Evolutionary conservation across 2,797 vertebrate genomes (phyloP), one percentile per base, ranked within the genome.

Genomic region (Setipinna tenuifilis): DNA sequence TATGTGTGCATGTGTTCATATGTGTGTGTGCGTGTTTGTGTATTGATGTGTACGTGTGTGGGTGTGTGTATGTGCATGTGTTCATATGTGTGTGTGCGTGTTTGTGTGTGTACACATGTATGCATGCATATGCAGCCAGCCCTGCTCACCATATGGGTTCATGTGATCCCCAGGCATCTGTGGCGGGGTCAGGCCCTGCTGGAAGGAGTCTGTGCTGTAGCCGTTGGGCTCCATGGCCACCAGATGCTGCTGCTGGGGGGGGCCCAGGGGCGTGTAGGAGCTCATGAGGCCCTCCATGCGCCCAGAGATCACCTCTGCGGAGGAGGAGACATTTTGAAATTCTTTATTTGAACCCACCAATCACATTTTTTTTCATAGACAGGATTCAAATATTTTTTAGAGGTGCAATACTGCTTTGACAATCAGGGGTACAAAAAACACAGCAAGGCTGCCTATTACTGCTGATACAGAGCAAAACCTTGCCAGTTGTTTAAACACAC

Each of bases 121-220:
- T 6, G 25, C 62, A 41, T 41, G 35, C 5, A 41, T 5, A 5
- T 5, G 35, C 5, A 41, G 2, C 16, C 65, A 58, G 9, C 16
- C 0, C 14, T 17, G 19, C 97, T 97, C 95, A 98, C 97, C 97
- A 91, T 97, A 97, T 88, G 97, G 97, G 93, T 98, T 98, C 97
- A 98, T 98, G 96, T 98, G 97, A 95, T 98, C 98, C 90, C 97
- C 97, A 87, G 98, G 97, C 98, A 98, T 98, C 95, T 98, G 97
- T 86, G 98, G 97, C 0, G 97, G 97, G 78, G 97, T 98, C 84
- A 98, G 97, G 89, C 97, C 97, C 92, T 98, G 97, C 92, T 98
- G 97, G 93, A 98, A 98, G 0, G 96, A 95, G 90, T 98, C 97
- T 83, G 95, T 95, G 93, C 96, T 97, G 83, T 97, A 97, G 88